phyloP scores from a whole-genome alignment of 2,113 vertebrate species.

The Leptodactylus fuscus region DNA sequence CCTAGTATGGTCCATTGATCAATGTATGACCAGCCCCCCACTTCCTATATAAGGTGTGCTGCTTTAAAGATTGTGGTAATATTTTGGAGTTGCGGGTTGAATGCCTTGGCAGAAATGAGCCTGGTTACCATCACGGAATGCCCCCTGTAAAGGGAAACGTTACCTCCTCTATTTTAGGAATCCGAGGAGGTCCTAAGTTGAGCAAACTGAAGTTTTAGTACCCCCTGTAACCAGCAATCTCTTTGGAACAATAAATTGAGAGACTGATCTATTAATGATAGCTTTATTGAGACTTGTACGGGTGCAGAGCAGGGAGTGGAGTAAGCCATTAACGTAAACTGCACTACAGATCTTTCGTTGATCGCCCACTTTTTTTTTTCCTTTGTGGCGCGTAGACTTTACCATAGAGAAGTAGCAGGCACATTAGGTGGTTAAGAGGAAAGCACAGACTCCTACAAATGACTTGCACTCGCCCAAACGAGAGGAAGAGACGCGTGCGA shows the following conservation, averaged over 20 bases:
- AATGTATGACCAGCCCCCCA: not conserved
- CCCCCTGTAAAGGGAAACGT: not conserved
- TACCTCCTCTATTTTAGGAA: not conserved
- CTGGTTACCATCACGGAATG: not conserved
- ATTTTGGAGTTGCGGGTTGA: slow-evolving; percentile 47
- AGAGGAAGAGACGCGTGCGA: slow-evolving; percentile 4
- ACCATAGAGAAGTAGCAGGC: slow-evolving; percentile 31
- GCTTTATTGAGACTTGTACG: slow-evolving; percentile 10
- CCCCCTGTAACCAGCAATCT: not conserved
- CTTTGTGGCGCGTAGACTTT: not conserved
- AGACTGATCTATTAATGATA: not conserved
- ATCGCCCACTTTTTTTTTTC: not conserved
- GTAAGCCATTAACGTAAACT: not conserved
- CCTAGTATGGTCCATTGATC: not conserved
- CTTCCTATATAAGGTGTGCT: slow-evolving; percentile 1
- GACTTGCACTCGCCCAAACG: slow-evolving; percentile 37
- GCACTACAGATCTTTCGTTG: not conserved
- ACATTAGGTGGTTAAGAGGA: slow-evolving; percentile 41
- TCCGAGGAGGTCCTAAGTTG: not conserved
- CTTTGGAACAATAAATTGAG: not conserved
- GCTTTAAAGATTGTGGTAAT: slow-evolving; percentile 30
- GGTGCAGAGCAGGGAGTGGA: not conserved
- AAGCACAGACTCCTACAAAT: slow-evolving; percentile 36
- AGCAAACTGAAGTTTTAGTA: no score
- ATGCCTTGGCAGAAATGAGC: slow-evolving; percentile 57